Percentiles rank a stretch among this genome's conserved stretches.
Conservation (phyloP, 2,888 invertebrate genomes). For the Pandemis corylana region DNA sequence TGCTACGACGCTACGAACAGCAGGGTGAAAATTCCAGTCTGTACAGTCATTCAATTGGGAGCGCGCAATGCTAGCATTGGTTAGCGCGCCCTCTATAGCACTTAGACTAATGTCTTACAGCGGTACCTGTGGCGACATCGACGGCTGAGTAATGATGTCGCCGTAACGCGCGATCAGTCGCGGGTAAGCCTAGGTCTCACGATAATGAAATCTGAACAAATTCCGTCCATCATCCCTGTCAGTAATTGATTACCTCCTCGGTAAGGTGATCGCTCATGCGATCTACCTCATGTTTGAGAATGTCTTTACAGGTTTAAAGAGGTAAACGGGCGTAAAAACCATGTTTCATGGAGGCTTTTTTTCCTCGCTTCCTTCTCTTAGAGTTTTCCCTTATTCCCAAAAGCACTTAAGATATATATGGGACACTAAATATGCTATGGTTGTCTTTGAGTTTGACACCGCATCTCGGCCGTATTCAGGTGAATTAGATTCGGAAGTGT, state of each 20-base stretch:
- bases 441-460: not conserved
- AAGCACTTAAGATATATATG: not conserved
- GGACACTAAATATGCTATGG: not conserved
- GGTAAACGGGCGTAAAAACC: not conserved
- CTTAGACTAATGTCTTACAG: not conserved
- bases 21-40: not conserved
- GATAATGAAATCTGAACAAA: constrained; percentile 29
- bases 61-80: not conserved
- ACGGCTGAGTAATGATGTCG: constrained; percentile 10
- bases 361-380: not conserved
- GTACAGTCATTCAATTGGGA: not conserved
- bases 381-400: not conserved
- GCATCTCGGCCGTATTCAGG: not conserved
- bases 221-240: constrained; percentile 25
- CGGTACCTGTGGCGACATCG: constrained; percentile 6
- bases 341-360: constrained; percentile 1
- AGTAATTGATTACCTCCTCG: constrained; percentile 31
- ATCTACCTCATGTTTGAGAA: constrained; percentile 2
- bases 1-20: constrained; percentile 1
- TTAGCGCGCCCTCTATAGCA: not conserved
- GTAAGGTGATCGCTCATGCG: constrained; percentile 19
- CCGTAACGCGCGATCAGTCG: constrained; percentile 17
- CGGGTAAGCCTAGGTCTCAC: constrained; percentile 18
- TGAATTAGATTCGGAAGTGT: not conserved
- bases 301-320: constrained; percentile 19